Evolutionary conservation across 2,797 vertebrate species (phyloP), one percentile per base, ranked within the genome.

Genomic region (Danio choprae): DNA sequence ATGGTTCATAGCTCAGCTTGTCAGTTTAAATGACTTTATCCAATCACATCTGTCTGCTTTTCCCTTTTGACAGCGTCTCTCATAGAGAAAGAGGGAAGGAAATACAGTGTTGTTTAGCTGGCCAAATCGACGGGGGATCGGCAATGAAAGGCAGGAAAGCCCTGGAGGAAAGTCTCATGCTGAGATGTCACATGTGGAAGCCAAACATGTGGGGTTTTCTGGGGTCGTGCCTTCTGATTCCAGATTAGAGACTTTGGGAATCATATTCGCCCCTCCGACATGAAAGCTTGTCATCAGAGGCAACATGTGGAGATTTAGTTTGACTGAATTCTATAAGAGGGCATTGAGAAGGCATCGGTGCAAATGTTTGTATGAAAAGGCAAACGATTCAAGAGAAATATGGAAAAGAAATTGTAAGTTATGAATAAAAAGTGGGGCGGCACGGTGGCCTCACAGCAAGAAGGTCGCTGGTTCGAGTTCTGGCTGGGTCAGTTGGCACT

Each of bases 111-210:
- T 53, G 29, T 56, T 65, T 11, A 36, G 60, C 43, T 15, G 41
- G 41, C 36, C 75, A 72, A 83, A 81, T 22, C 79, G 79, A 11
- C 13, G 56, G 77, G 63, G 59, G 70, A 59, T 81, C 48, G 12
- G 56, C 67, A 38, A 41, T 81, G 81, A 81, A 83, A 85, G 67
- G 60, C 72, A 68, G 73, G 80, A 84, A 86, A 74, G 10, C 76
- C 76, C 56, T 69, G 68, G n/a, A 84, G 80, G 44, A 62, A 59
- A 63, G 50, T 69, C 67, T 71, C 67, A 79, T 70, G 76, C 60
- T 70, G 80, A 64, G 65, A 81, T 74, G 60, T 62, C 82, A 69
- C 79, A 79, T 71, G 41, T 64, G 65, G 48, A 79, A 72, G 48
- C n/a, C n/a, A 74, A 63, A 59, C 67, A 41, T 38, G 53, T 40